Percentiles rank a stretch among this genome's conserved stretches.
Conservation (phyloP, 2,113 vertebrate genomes). For the Bettongia penicillata region DNA sequence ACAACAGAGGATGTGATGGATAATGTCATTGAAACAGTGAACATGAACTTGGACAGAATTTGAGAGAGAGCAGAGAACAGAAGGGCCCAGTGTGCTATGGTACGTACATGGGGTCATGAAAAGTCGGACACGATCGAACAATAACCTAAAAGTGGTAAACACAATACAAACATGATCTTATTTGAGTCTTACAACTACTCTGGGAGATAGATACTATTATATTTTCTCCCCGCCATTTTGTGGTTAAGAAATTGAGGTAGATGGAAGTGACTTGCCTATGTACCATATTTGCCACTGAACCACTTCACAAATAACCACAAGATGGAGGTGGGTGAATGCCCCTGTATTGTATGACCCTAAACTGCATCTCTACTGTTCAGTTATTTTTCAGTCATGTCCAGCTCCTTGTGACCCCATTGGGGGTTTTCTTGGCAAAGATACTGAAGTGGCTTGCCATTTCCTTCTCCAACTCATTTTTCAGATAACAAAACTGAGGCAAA, state of each 20-base stretch:
- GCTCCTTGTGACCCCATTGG: neutral
- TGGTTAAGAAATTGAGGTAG: neutral
- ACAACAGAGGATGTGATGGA: neutral
- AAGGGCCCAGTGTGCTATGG: neutral
- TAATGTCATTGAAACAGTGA: neutral
- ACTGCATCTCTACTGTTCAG: slow-evolving; percentile 66
- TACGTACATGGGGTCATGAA: too few relatives aligned
- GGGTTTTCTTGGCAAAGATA: neutral
- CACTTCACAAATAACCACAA: neutral
- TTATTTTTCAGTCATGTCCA: too few relatives aligned
- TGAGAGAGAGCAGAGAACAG: neutral
- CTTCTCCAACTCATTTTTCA: neutral
- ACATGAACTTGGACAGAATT: neutral
- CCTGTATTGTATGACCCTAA: slow-evolving; percentile 41
- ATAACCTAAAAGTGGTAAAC: too few relatives aligned
- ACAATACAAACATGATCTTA: neutral
- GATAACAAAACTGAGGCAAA: neutral
- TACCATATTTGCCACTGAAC: slow-evolving; percentile 60
- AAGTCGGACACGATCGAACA: too few relatives aligned
- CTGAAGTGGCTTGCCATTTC: neutral
- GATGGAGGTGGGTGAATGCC: slow-evolving; percentile 51
- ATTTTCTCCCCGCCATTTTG: neutral
- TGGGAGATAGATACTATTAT: neutral
- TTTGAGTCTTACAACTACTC: neutral
- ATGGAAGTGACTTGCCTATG: slow-evolving; percentile 2